phyloP scores from a whole-genome alignment of 2,113 vertebrate genomes.

The Emydocephalus ijimae region DNA sequence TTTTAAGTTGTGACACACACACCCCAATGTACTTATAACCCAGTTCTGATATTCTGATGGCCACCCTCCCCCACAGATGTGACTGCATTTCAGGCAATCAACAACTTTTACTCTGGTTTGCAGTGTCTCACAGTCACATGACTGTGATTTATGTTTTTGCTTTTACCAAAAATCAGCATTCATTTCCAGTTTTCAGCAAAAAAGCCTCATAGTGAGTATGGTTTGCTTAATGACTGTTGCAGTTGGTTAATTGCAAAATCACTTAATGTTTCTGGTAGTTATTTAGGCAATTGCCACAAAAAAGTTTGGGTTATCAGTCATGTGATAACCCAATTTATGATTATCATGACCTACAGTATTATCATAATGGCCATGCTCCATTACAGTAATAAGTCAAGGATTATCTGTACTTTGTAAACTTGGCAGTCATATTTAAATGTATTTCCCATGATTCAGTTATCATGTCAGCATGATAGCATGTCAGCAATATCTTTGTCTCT shows the following conservation, averaged over 20 bases:
- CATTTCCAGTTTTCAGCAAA: background rate
- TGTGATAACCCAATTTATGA: background rate
- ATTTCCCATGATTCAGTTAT: background rate
- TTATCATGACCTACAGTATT: background rate
- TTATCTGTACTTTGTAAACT: background rate
- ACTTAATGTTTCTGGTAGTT: background rate
- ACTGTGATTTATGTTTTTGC: background rate
- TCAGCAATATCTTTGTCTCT: too few species aligned
- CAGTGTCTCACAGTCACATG: background rate
- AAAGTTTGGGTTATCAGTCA: background rate
- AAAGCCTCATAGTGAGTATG: background rate
- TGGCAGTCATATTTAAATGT: background rate
- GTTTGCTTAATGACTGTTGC: background rate
- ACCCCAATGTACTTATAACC: background rate
- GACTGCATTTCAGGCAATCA: background rate
- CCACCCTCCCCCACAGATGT: too few species aligned
- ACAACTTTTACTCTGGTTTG: background rate
- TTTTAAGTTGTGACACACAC: background rate
- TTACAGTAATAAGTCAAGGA: background rate
- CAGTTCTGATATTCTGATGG: background rate
- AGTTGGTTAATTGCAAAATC: background rate
- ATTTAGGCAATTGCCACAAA: background rate
- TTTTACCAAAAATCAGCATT: background rate
- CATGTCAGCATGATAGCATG: background rate
- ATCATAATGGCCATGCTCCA: background rate